A percentile compares a stretch with the other conserved stretches of the same genome.
Evolutionary conservation across 2,113 vertebrate species (phyloP).

Genomic region (Bubo bubo): DNA sequence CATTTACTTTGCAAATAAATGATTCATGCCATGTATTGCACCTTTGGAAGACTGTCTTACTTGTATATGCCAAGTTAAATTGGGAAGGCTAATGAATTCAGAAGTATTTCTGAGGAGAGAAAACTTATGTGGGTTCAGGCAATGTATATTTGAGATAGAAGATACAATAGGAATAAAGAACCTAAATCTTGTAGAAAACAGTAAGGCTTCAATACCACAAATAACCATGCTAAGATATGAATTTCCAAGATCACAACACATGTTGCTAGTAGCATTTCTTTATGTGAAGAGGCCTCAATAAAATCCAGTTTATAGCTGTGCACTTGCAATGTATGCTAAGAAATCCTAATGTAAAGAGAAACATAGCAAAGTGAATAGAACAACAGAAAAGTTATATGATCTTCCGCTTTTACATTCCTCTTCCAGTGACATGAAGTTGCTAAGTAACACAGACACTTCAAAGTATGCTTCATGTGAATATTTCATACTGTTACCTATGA

Average conservation of each 20-base stretch:
- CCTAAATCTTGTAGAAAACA: not conserved
- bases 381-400: not conserved
- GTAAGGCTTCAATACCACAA: not conserved
- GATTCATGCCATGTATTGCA: not conserved
- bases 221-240: not conserved
- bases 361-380: fast-evolving
- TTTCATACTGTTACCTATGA: not conserved
- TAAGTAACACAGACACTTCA: not conserved
- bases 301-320: not conserved
- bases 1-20: conserved; percentile 37
- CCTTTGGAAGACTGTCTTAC: not conserved
- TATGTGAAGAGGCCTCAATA: not conserved
- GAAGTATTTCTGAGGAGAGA: not conserved
- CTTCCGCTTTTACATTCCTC: not conserved
- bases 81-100: not conserved
- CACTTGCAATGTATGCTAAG: not conserved
- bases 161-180: not conserved
- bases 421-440: not conserved
- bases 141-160: not conserved
- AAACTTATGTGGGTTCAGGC: not conserved
- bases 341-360: not conserved
- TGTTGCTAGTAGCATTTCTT: not conserved
- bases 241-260: not conserved
- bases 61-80: not conserved
- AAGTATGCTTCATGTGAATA: not conserved